Conservation (phyloP, 1,140 invertebrate genomes). For the Orchesella cincta region DNA sequence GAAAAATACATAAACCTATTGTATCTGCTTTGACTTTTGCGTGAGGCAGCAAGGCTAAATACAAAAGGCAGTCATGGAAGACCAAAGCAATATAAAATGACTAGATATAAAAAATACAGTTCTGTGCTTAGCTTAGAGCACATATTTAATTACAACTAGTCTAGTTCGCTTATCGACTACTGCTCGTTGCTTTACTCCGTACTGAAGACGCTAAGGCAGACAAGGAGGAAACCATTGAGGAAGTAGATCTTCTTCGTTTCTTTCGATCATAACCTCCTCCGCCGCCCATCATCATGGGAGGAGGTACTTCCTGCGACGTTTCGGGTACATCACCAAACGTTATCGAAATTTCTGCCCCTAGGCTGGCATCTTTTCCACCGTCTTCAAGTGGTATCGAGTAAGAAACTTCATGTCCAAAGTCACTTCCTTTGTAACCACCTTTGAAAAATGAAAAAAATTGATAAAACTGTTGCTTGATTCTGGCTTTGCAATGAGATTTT, state of each 20-base stretch:
- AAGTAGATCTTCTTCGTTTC: neutral
- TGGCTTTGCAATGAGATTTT: too few relatives aligned
- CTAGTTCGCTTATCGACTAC: neutral
- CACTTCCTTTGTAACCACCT: neutral
- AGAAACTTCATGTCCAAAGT: neutral
- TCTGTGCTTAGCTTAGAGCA: too few relatives aligned
- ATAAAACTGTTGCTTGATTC: too few relatives aligned
- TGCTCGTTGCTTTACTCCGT: too few relatives aligned
- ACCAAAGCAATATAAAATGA: too few relatives aligned
- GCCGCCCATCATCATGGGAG: too few relatives aligned
- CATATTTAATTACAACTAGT: too few relatives aligned
- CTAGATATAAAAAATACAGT: neutral
- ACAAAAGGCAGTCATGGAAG: too few relatives aligned
- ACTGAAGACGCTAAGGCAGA: neutral
- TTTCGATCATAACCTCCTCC: neutral
- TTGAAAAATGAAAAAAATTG: neutral
- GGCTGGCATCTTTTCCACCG: neutral
- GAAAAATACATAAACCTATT: too few relatives aligned
- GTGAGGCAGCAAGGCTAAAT: too few relatives aligned
- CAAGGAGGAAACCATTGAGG: neutral
- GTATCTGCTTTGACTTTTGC: too few relatives aligned
- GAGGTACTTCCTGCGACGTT: neutral
- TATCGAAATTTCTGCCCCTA: slow-evolving; percentile 15
- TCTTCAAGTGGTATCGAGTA: neutral
- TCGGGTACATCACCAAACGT: neutral